Base-by-base conservation (phyloP, 2,113 vertebrate species). In the Cyphomyrus discorhynchus region DNA sequence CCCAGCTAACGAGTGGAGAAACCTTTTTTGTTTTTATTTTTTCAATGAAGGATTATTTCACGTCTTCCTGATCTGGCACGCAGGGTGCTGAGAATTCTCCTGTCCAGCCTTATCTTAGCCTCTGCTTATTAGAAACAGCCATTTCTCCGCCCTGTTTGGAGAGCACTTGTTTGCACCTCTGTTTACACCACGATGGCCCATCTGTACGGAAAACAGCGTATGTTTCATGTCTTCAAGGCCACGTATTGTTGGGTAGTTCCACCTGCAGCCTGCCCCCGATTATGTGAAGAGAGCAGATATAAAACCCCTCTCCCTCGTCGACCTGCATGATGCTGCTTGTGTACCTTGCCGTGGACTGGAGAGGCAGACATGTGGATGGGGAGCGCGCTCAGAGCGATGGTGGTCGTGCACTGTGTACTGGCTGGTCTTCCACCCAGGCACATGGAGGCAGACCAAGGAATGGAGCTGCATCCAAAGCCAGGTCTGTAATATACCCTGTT, bases 201-300 rank as follows among this genome's bases (percentile, higher is more conserved):
- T 86, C 10, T 70, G 39, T 53, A 35, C 21, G 45, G 50, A 77
- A 77, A 62, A 53, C 35, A 74, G 39, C 17, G 21, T n/a, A 27
- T 53, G 82, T 91, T 66, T 88, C 53, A 42, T 84, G 91, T 85
- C 89, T 82, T 86, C 94, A 96, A 96, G 94, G 95, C 85, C 89
- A 93, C 94, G 90, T 50, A 24, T 66, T 90, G 24, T 53, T 92
- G 85, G 85, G 21, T 7, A 58, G 88, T 42, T 92, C 85, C 91
- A 92, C 92, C 93, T 92, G 92, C 91, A 87, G 56, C 21, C 11
- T 89, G 91, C 85, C 86, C 66, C 80, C 46, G 31, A 3, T 90
- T 89, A 91, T 90, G 92, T 91, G 91, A 87, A 86, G 82, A 88
- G 89, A 88, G 83, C 93, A 88, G 92, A 87, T 91, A 92, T 91